phyloP scores from a whole-genome alignment of 2,797 vertebrate genomes.

The Hoplostethus mediterraneus region DNA sequence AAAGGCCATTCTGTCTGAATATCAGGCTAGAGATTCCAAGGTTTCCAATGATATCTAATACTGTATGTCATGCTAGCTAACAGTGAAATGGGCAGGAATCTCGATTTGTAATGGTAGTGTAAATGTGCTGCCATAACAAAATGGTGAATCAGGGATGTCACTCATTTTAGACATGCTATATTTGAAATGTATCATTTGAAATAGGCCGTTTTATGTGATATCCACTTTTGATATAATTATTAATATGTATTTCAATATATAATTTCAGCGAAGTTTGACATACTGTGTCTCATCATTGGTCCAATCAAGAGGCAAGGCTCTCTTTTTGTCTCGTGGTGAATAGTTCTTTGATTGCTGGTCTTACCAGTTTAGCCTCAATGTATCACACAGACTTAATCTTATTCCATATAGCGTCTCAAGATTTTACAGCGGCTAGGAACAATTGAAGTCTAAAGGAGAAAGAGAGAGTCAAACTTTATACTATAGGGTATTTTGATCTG shows the following conservation, averaged over 20 bases:
- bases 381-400: slow-evolving; percentile 30
- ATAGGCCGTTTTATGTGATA: background rate
- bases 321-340: slow-evolving; percentile 29
- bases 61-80: slow-evolving; percentile 1
- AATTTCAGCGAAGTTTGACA: background rate
- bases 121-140: slow-evolving; percentile 2
- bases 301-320: slow-evolving; percentile 32
- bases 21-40: background rate
- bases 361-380: slow-evolving; percentile 36
- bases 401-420: slow-evolving; percentile 76
- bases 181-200: background rate
- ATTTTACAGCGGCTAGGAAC: slow-evolving; percentile 84
- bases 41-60: slow-evolving; percentile 3
- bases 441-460: slow-evolving; percentile 62
- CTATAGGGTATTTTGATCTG: slow-evolving; percentile 63
- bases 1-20: too few relatives aligned
- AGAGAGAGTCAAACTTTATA: slow-evolving; percentile 67
- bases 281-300: background rate
- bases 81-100: slow-evolving; percentile 12
- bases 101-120: slow-evolving; percentile 12
- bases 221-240: background rate
- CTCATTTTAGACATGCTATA: slow-evolving; percentile 5
- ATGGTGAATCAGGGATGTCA: slow-evolving; percentile 5
- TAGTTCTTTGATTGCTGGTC: slow-evolving; percentile 27
- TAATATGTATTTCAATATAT: too few relatives aligned